phyloP scores from a whole-genome alignment of 2,888 invertebrate species.

The Pristionchus fissidentatus region DNA sequence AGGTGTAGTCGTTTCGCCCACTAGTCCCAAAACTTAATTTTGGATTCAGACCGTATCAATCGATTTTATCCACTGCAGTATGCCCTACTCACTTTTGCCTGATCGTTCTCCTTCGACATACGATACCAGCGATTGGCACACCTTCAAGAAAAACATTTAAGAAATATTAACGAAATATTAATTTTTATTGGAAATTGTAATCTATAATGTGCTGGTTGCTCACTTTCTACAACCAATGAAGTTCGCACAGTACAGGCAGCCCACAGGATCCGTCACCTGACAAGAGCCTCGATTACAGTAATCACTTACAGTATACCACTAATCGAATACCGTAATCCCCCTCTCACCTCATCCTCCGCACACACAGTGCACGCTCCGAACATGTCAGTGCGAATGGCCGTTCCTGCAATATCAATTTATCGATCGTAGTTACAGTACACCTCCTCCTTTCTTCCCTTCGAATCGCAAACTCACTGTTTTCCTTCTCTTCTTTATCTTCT shows the following conservation, averaged over 20 bases:
- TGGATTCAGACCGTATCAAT: no score
- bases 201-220: not conserved
- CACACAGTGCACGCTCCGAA: conserved; percentile 30
- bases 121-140: conserved; percentile 36
- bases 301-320: not conserved
- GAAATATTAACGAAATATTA: not conserved
- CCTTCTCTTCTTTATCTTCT: conserved; percentile 25
- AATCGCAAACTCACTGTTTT: not conserved
- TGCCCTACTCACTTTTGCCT: not conserved
- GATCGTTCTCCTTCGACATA: not conserved
- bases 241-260: not conserved
- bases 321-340: conserved; percentile 4
- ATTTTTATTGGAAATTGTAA: not conserved
- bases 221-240: conserved; percentile 36
- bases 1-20: no score
- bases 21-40: no score
- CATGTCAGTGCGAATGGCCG: conserved; percentile 13
- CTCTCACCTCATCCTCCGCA: conserved; percentile 2
- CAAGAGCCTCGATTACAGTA: not conserved
- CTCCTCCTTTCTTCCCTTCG: not conserved
- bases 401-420: conserved; percentile 1
- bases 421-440: not conserved
- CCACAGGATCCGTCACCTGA: not conserved
- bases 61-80: no score
- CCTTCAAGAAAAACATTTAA: not conserved